These are phyloP conservation scores for Ruditapes philippinarum DNA, from an alignment of 1,140 invertebrate species.

Conservation along the genomic window DNA sequence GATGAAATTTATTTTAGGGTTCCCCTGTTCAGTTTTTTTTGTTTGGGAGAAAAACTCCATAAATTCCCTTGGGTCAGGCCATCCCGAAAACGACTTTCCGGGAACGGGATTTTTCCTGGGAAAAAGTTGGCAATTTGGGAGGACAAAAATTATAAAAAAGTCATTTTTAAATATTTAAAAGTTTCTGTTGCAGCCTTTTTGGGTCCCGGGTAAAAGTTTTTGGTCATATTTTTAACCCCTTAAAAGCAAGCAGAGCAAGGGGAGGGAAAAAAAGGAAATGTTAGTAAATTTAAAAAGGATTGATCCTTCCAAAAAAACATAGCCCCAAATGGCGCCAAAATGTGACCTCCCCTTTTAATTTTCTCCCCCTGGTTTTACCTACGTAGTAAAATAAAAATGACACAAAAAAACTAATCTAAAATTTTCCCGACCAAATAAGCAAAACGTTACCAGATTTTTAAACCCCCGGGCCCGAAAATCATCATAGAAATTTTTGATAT, in stretches of 20 bases:
- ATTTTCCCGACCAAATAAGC: conserved; percentile 76
- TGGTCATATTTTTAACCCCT: too few species aligned
- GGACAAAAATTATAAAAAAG: conserved; percentile 79
- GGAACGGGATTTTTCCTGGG: conserved; percentile 76
- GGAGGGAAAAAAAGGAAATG: conserved; percentile 79
- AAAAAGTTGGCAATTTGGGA: conserved; percentile 81
- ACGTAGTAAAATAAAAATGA: conserved; percentile 72
- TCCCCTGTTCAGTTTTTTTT: not conserved
- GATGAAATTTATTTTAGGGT: not conserved
- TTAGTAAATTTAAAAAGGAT: conserved; percentile 73
- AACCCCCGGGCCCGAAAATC: conserved; percentile 77
- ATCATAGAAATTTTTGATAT: conserved; percentile 73
- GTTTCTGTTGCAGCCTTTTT: conserved; percentile 63
- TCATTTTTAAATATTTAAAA: conserved; percentile 75
- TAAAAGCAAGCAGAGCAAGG: conserved; percentile 65
- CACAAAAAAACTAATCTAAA: too few species aligned
- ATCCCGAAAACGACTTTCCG: conserved; percentile 74
- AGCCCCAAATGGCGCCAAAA: conserved; percentile 44
- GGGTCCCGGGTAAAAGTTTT: conserved; percentile 65
- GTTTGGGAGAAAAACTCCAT: not conserved
- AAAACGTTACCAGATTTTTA: conserved; percentile 73
- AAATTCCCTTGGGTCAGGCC: conserved; percentile 45
- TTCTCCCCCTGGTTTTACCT: conserved; percentile 66
- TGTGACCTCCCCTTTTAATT: not conserved
- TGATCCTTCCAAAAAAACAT: conserved; percentile 80